Conservation (phyloP, 2,888 invertebrate species). For the Atrina japonica region DNA sequence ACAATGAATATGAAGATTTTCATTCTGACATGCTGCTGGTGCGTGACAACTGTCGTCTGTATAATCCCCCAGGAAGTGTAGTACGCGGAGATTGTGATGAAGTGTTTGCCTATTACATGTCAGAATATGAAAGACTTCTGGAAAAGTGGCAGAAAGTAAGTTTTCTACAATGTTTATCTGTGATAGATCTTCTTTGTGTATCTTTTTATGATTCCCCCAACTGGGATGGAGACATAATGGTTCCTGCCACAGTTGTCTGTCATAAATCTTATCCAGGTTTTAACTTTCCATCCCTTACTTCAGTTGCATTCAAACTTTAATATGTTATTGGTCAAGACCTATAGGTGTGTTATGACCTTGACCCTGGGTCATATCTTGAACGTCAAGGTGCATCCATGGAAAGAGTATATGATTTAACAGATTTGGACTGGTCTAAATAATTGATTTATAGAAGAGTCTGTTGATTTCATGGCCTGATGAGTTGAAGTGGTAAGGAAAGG, state of each 20-base stretch:
- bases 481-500: too few relatives aligned
- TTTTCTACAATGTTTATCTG: conserved; percentile 4
- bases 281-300: too few relatives aligned
- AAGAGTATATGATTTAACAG: too few relatives aligned
- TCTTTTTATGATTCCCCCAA: neutral
- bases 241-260: neutral
- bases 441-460: too few relatives aligned
- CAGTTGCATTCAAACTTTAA: neutral
- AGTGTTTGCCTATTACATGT: conserved; percentile 77
- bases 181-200: neutral
- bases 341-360: too few relatives aligned
- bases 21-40: conserved; percentile 79
- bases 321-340: too few relatives aligned
- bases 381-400: too few relatives aligned
- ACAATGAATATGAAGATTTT: conserved; percentile 76
- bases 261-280: neutral
- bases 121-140: conserved; percentile 75
- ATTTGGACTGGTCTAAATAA: too few relatives aligned
- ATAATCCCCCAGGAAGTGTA: conserved; percentile 77
- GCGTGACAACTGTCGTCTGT: conserved; percentile 77
- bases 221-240: neutral
- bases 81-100: conserved; percentile 79
- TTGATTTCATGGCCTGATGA: too few relatives aligned
- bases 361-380: too few relatives aligned
- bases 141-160: conserved; percentile 75